Percentiles rank a stretch among this genome's conserved stretches.
Evolutionary conservation across 92 coral and sea anemone species (phyloP).

Genomic region (Blastomussa wellsi): DNA sequence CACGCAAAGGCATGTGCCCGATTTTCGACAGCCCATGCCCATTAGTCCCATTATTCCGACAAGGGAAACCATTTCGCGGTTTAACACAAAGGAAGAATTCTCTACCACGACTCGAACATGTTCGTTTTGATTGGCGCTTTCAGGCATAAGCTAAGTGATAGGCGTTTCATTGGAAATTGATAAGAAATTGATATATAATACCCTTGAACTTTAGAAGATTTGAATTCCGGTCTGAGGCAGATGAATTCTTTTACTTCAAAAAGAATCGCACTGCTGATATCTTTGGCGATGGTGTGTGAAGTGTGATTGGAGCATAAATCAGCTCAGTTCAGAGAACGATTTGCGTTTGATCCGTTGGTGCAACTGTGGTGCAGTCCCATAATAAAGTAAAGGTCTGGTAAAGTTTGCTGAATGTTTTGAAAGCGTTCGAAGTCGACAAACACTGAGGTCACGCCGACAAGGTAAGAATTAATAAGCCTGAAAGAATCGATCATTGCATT

Average conservation of each 20-base stretch:
- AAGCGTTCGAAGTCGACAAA: background rate
- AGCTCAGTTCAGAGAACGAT: background rate
- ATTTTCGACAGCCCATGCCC: conserved; percentile 18
- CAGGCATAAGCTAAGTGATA: background rate
- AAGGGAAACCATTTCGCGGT: background rate
- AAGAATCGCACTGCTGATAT: background rate
- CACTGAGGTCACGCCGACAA: background rate
- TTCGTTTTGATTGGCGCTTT: conserved; percentile 17
- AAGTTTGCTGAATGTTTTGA: background rate
- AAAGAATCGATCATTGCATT: background rate
- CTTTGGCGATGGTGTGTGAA: background rate
- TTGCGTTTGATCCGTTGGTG: background rate
- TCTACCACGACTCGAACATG: background rate
- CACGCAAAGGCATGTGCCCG: background rate
- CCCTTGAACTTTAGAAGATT: background rate
- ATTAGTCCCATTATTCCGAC: background rate
- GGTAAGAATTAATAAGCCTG: background rate
- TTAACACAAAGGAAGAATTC: conserved; percentile 8
- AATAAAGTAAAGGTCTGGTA: background rate
- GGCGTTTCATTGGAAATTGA: background rate
- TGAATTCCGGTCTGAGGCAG: conserved; percentile 20
- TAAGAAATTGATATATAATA: conserved; percentile 12
- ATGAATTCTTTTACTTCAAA: conserved; percentile 13
- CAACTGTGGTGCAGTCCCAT: too few species aligned
- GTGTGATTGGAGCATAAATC: background rate